Percentiles rank a stretch among this genome's conserved stretches.
Evolutionary conservation across 2,888 invertebrate genomes (phyloP).

Genomic region (Bellardia bayeri): DNA sequence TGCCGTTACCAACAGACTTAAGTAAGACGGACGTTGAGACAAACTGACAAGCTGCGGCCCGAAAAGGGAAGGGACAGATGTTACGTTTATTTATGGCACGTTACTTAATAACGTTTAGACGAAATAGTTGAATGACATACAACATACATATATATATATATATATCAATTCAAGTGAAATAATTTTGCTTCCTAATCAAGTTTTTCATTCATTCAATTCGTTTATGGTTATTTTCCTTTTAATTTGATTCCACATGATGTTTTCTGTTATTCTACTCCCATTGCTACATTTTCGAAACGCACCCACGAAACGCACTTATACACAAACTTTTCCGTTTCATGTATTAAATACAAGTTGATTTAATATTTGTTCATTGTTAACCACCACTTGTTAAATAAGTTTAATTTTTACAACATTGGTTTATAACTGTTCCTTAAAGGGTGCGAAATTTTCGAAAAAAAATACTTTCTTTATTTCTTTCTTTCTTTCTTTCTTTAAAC

Average conservation of each 20-base stretch:
- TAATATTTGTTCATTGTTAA: background rate
- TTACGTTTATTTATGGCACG: background rate
- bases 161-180: background rate
- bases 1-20: background rate
- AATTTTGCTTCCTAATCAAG: background rate
- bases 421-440: background rate
- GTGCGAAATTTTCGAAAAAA: too few relatives aligned
- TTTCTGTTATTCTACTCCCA: background rate
- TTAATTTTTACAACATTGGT: background rate
- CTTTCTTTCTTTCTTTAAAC: too few relatives aligned
- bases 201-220: background rate
- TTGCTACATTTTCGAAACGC: background rate
- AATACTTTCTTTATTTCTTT: too few relatives aligned
- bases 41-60: background rate
- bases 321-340: background rate
- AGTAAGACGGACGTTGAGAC: background rate
- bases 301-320: background rate
- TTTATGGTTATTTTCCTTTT: background rate
- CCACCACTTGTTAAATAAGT: slow-evolving; percentile 4
- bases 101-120: background rate
- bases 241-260: background rate
- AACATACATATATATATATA: too few relatives aligned
- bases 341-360: background rate
- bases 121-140: background rate
- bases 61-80: background rate